These are phyloP conservation scores for Laothoe populi DNA, from an alignment of 2,888 invertebrate genomes.

Conservation along the genomic window DNA sequence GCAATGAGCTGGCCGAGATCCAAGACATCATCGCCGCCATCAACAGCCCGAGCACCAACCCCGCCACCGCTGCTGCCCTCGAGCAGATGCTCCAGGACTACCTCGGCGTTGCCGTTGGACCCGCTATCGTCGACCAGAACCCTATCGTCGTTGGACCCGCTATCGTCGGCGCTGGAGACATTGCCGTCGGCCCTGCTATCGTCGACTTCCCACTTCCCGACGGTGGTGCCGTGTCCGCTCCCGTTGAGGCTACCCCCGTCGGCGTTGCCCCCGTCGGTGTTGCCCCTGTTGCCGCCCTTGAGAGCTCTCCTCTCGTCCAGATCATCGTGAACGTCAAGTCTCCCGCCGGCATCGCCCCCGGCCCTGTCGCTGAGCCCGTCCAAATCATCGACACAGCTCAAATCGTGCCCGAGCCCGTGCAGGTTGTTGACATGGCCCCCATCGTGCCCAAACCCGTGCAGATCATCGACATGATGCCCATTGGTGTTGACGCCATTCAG, in stretches of 20 bases:
- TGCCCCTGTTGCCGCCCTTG: background rate
- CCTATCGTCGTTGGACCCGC: slow-evolving; percentile 41
- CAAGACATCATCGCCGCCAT: slow-evolving; percentile 60
- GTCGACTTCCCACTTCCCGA: slow-evolving; percentile 28
- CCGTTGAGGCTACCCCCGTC: slow-evolving; percentile 17
- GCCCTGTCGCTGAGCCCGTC: slow-evolving; percentile 26
- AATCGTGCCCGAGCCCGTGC: no score
- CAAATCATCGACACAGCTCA: slow-evolving; percentile 18
- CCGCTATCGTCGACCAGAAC: slow-evolving; percentile 5
- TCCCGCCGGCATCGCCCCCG: slow-evolving; percentile 27
- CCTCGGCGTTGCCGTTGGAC: slow-evolving; percentile 29
- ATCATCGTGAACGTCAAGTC: slow-evolving; percentile 49
- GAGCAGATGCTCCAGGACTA: slow-evolving; percentile 31
- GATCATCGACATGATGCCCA: background rate
- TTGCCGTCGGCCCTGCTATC: slow-evolving; percentile 28
- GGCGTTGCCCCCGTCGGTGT: background rate
- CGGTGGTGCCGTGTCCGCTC: slow-evolving; percentile 30
- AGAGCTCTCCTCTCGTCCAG: slow-evolving; percentile 36
- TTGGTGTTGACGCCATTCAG: slow-evolving; percentile 31
- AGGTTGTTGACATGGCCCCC: slow-evolving; percentile 20
- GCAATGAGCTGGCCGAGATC: slow-evolving; percentile 45
- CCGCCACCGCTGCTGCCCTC: slow-evolving; percentile 55
- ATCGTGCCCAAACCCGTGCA: background rate
- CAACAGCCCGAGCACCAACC: slow-evolving; percentile 61
- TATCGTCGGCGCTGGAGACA: slow-evolving; percentile 37